Percentiles rank a stretch among this genome's conserved stretches.
phyloP scores from a whole-genome alignment of 2,113 vertebrate species.

The Deroptyus accipitrinus region DNA sequence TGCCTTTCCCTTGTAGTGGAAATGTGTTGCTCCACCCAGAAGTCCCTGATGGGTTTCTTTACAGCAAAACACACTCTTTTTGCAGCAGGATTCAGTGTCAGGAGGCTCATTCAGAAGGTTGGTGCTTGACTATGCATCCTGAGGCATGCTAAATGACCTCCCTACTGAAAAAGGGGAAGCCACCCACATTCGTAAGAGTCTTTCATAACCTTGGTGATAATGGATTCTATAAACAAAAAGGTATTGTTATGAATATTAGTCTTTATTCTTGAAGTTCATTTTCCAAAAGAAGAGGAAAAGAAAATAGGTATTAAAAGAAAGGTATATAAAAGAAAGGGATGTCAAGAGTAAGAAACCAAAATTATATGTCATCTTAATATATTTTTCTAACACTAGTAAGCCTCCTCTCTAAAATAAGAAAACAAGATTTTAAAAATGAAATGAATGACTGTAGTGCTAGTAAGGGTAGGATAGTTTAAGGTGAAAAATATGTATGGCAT shows the following conservation, averaged over 20 bases:
- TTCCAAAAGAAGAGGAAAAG: neutral
- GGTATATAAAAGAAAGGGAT: neutral
- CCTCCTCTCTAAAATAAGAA: neutral
- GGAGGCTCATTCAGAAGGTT: neutral
- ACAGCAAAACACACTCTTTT: neutral
- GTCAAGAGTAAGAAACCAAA: neutral
- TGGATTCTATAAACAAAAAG: neutral
- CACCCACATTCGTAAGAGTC: neutral
- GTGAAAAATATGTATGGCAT: slow-evolving; percentile 35
- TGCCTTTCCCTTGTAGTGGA: neutral
- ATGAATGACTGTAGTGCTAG: neutral
- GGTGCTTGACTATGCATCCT: neutral
- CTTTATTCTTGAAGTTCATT: neutral
- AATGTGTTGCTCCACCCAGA: neutral
- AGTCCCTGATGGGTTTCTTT: neutral
- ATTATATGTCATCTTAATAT: neutral
- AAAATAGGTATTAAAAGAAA: neutral
- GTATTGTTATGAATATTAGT: neutral
- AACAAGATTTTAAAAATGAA: neutral
- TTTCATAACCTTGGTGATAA: neutral
- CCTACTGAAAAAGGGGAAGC: neutral
- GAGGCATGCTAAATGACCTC: neutral
- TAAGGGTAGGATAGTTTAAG: slow-evolving; percentile 3
- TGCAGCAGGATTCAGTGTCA: neutral
- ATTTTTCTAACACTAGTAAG: neutral